A percentile compares a stretch with the other conserved stretches of the same genome.
Evolutionary conservation across 2,113 vertebrate genomes (phyloP).

Genomic region (Rhinogobius similis): DNA sequence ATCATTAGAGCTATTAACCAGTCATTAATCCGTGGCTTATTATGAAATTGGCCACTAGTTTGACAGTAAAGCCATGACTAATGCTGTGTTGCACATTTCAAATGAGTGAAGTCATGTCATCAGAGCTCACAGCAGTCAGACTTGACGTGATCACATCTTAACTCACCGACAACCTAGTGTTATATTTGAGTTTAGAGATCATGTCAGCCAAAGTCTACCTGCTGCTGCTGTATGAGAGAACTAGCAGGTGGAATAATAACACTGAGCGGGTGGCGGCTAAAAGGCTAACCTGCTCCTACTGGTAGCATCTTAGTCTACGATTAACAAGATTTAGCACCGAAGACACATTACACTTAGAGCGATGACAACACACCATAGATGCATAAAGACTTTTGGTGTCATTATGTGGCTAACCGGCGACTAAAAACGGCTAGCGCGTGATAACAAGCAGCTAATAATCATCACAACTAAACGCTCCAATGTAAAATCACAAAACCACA

Average conservation of each 20-base stretch:
- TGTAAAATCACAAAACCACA: background rate
- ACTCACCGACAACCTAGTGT: background rate
- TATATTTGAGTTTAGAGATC: slow-evolving; percentile 32
- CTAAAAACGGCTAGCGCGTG: slow-evolving; percentile 32
- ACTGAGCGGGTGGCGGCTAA: slow-evolving; percentile 37
- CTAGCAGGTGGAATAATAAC: slow-evolving; percentile 22
- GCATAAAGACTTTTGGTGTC: slow-evolving; percentile 16
- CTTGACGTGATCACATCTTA: background rate
- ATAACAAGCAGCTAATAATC: slow-evolving; percentile 63
- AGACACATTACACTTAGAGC: background rate
- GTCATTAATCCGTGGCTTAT: slow-evolving; percentile 1
- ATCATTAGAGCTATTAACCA: background rate
- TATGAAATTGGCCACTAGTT: slow-evolving; percentile 6
- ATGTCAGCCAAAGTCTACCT: slow-evolving; percentile 7
- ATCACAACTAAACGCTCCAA: slow-evolving; percentile 44
- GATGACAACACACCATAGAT: slow-evolving; percentile 41
- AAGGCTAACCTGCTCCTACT: slow-evolving; percentile 25
- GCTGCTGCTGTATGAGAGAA: background rate
- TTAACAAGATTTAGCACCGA: background rate
- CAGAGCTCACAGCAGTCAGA: background rate
- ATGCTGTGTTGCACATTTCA: background rate
- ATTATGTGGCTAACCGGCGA: slow-evolving; percentile 12
- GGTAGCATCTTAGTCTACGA: background rate
- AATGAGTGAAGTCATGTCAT: background rate
- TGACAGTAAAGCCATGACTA: background rate